Evolutionary conservation across 2,797 vertebrate genomes (phyloP).

Genomic region (Lerista edwardsae): DNA sequence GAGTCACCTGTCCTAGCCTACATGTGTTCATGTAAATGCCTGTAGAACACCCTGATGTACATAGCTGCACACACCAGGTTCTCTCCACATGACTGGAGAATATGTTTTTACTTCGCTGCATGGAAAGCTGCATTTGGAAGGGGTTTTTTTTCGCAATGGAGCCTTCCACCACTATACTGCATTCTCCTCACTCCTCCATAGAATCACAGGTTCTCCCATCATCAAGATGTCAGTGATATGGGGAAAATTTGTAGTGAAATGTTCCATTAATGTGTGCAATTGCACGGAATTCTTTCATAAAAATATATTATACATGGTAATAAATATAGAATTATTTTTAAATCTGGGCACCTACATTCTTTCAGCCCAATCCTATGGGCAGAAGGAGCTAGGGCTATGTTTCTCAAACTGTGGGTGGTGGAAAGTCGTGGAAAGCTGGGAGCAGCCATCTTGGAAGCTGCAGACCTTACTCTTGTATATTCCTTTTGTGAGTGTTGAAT

Average conservation of each 20-base stretch:
- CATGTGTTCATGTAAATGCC: background rate
- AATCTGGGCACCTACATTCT: background rate
- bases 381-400: too few relatives aligned
- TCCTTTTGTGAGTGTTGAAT: too few relatives aligned
- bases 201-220: background rate
- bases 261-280: background rate
- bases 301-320: background rate
- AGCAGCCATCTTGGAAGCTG: too few relatives aligned
- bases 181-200: too few relatives aligned
- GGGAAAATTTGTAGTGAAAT: too few relatives aligned
- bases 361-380: too few relatives aligned
- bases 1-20: too few relatives aligned
- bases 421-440: too few relatives aligned
- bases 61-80: background rate
- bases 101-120: background rate
- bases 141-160: background rate
- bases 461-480: too few relatives aligned
- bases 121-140: too few relatives aligned
- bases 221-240: background rate
- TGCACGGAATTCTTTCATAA: background rate
- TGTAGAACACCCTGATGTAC: background rate
- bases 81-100: background rate
- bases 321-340: background rate
- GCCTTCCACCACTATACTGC: too few relatives aligned
- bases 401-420: too few relatives aligned